Conservation (phyloP, 1,140 invertebrate genomes). For the Drosophila prosaltans region DNA sequence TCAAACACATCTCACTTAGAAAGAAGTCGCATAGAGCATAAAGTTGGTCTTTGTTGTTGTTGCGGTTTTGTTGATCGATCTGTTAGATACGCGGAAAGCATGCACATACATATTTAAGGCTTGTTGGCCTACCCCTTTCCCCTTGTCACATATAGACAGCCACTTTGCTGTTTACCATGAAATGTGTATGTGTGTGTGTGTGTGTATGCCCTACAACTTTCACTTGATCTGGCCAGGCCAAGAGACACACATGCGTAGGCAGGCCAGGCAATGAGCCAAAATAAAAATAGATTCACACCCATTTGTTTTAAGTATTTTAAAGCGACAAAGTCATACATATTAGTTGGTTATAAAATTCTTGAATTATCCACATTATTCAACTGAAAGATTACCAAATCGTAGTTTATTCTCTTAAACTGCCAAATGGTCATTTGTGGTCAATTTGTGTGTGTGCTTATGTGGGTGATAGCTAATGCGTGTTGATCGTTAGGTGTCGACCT, state of each 20-base stretch:
- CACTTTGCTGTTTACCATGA: constrained; percentile 47
- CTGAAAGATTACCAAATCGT: background rate
- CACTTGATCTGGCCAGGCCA: constrained; percentile 54
- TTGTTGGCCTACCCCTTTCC: constrained; percentile 24
- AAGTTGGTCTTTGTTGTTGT: constrained; percentile 30
- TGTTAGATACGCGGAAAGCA: constrained; percentile 70
- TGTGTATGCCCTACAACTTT: constrained; percentile 68
- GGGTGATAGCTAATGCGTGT: constrained; percentile 36
- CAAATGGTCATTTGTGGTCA: no score
- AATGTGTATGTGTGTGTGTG: constrained; percentile 27
- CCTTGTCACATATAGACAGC: background rate
- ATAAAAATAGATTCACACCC: constrained; percentile 23
- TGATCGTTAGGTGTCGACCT: constrained; percentile 69
- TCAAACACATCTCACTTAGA: constrained; percentile 55
- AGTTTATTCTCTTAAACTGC: no score
- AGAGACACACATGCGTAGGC: constrained; percentile 43
- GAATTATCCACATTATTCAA: background rate
- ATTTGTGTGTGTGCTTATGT: background rate
- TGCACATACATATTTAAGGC: constrained; percentile 48
- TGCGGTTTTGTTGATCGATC: constrained; percentile 64
- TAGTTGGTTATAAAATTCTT: background rate
- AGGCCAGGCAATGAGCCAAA: constrained; percentile 22
- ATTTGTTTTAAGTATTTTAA: no score
- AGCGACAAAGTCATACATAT: background rate
- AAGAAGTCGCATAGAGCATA: constrained; percentile 42